Evolutionary conservation across 2,888 invertebrate genomes (phyloP), one percentile per base, ranked within the genome.

Genomic region (Dasypolia templi): DNA sequence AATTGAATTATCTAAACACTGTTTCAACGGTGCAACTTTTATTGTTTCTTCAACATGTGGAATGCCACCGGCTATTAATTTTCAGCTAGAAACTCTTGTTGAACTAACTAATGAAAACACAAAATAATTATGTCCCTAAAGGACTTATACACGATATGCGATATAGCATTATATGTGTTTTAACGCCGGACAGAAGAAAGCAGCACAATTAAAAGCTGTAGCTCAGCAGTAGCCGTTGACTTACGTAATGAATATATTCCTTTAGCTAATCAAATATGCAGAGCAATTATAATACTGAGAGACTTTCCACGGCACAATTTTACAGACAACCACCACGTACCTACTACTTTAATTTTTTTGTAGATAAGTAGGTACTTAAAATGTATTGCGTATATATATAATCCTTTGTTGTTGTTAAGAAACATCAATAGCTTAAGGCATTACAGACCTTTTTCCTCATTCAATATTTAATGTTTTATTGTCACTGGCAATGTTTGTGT

Each of bases 231-330:
- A 63, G 42, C 59, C 55, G 58, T 49, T 22, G 39, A 32, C 51
- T 65, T 51, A 51, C 65, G 55, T 51, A 61, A 79, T 76, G 53
- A 79, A 76, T 81, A 81, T 62, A 79, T 81, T 81, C 70, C 58
- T 39, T 53, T 63, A 58, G 22, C 32, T 70, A 79, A 77, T 77
- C 63, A 82, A 82, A 79, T 82, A 66, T 77, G 65, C 79, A 66
- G 46, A 76, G 65, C 70, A 79, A 79, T 79, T 70, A 82, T 66
- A 79, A 82, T 70, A 65, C 66, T 77, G 71, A 79, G 65, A 82
- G 56, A 70, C 42, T 70, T 66, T 63, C 32, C 56, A 63, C 53
- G n/a, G 53, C 71, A 58, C 49, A 49, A 81, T 76, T 61, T 32
- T 29, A 53, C 51, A 35, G 22, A n/a, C 49, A 49, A 78, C 19